Conservation (phyloP, 53 echinoderm and acorn worm species). For the Zoroaster sp. region DNA sequence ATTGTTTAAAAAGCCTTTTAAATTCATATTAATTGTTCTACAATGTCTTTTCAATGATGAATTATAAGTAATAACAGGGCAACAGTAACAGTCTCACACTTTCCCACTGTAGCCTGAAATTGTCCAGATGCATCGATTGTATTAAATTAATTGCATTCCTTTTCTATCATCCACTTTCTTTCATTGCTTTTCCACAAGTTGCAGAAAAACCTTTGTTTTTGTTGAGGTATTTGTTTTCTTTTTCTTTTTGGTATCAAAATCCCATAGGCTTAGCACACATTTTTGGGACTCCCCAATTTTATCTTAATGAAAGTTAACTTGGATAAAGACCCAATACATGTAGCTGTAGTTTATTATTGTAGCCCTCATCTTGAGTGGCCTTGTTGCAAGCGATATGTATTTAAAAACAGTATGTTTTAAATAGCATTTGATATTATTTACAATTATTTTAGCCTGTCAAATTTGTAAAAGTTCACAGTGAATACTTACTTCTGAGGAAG, state of each 20-base stretch:
- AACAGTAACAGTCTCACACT: no score
- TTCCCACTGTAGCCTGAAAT: neutral
- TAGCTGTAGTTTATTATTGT: no score
- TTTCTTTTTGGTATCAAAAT: neutral
- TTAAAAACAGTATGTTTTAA: no score
- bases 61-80: no score
- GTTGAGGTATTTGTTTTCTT: neutral
- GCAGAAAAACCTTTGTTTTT: neutral
- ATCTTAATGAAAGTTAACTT: no score
- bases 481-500: neutral
- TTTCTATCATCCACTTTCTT: neutral
- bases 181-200: neutral
- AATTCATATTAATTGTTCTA: no score
- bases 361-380: no score
- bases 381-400: neutral
- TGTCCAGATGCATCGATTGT: neutral
- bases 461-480: neutral
- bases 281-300: neutral
- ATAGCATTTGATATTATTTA: no score
- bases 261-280: neutral
- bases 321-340: no score
- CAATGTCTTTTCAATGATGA: no score
- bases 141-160: neutral
- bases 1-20: no score
- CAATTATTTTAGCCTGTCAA: no score